Evolutionary conservation across 1,140 invertebrate species (phyloP).

Genomic region (Drosophila paulistorum): DNA sequence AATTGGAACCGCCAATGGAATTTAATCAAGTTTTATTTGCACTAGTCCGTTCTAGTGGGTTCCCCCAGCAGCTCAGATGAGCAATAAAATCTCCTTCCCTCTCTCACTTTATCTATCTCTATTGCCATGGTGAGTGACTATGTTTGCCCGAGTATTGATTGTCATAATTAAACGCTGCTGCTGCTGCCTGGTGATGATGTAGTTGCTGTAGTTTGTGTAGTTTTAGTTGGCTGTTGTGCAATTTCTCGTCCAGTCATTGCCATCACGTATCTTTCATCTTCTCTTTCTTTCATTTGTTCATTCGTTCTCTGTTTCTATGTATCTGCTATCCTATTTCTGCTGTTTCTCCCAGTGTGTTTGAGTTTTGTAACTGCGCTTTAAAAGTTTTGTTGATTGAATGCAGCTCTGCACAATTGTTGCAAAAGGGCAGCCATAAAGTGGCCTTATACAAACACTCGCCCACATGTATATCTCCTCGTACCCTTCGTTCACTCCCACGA

Average conservation of each 20-base stretch:
- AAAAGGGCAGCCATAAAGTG: slow-evolving; percentile 78
- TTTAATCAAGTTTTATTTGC: slow-evolving; percentile 81
- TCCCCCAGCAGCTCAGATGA: slow-evolving; percentile 59
- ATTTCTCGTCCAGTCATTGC: slow-evolving; percentile 40
- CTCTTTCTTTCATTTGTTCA: slow-evolving; percentile 20
- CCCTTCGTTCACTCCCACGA: neutral
- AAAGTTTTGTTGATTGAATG: slow-evolving; percentile 80
- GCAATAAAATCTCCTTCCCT: slow-evolving; percentile 57
- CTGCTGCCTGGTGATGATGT: slow-evolving; percentile 29
- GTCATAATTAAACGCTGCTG: slow-evolving; percentile 76
- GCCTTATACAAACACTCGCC: slow-evolving; percentile 55
- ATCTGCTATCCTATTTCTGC: slow-evolving; percentile 23
- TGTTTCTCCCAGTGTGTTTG: slow-evolving; percentile 33
- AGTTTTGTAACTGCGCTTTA: slow-evolving; percentile 79
- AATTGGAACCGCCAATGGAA: slow-evolving; percentile 76
- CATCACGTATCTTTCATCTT: slow-evolving; percentile 47
- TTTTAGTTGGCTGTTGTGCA: slow-evolving; percentile 37
- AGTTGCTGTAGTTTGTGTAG: slow-evolving; percentile 28
- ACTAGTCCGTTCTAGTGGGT: slow-evolving; percentile 51
- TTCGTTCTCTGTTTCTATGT: slow-evolving; percentile 15
- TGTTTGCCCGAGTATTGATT: slow-evolving; percentile 67
- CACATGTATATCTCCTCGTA: neutral
- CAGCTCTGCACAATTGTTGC: slow-evolving; percentile 79
- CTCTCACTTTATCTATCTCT: slow-evolving; percentile 28
- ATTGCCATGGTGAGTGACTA: slow-evolving; percentile 41